Percentiles rank a stretch among this genome's conserved stretches.
These are phyloP conservation scores for Sander lucioperca DNA, from an alignment of 2,113 vertebrate genomes.

Conservation along the genomic window DNA sequence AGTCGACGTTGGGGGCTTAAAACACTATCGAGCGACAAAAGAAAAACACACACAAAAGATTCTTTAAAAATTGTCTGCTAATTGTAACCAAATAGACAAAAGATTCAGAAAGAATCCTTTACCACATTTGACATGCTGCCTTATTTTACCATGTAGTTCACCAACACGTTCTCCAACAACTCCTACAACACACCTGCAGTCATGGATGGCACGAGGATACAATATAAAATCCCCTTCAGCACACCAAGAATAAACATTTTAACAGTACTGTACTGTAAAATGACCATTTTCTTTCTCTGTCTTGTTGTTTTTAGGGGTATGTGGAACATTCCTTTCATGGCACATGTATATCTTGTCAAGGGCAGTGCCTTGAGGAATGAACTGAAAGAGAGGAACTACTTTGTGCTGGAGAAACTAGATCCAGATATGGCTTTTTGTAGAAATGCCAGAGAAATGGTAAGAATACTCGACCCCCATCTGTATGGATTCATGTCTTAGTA, in stretches of 20 bases:
- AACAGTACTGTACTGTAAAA: conserved; percentile 19
- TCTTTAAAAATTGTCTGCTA: not conserved
- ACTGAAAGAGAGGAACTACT: conserved; percentile 94
- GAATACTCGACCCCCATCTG: conserved; percentile 35
- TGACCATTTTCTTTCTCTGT: conserved; percentile 27
- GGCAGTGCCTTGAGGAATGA: conserved; percentile 90
- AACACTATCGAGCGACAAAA: not conserved
- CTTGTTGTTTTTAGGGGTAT: conserved; percentile 87
- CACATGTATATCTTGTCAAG: conserved; percentile 94
- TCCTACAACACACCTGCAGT: conserved; percentile 16
- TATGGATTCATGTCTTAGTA: not conserved
- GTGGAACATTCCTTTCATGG: conserved; percentile 98
- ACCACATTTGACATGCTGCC: not conserved
- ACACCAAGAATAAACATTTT: conserved; percentile 20
- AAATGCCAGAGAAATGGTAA: conserved; percentile 95
- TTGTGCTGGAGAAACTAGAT: conserved; percentile 94
- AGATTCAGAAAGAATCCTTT: not conserved
- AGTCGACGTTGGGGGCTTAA: no score
- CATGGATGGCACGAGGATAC: not conserved
- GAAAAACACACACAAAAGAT: not conserved
- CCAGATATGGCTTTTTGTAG: conserved; percentile 96
- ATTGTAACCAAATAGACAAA: conserved; percentile 1
- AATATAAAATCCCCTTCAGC: conserved; percentile 1
- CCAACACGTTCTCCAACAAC: not conserved
- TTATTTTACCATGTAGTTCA: not conserved